These are phyloP conservation scores for Rhinatrema bivittatum DNA, from an alignment of 2,797 vertebrate species.

Conservation along the genomic window DNA sequence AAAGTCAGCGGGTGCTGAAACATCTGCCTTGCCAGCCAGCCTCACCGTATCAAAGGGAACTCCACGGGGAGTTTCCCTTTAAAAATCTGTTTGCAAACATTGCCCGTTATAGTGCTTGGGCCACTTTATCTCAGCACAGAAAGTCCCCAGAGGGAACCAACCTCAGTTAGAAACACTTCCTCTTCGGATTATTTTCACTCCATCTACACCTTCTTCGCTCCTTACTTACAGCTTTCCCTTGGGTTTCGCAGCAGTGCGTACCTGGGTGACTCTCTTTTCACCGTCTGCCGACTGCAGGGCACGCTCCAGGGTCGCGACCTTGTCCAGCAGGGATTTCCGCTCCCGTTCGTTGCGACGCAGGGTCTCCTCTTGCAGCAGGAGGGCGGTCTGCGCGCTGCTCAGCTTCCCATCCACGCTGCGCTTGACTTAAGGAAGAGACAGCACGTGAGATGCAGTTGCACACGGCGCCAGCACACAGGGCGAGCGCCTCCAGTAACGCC, in stretches of 20 bases:
- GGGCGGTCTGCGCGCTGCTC: constrained; percentile 59
- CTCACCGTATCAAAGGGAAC: no score
- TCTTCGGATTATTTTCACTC: fast-evolving
- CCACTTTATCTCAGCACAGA: no score
- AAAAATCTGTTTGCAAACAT: no score
- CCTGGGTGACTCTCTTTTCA: constrained; percentile 68
- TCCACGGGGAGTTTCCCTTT: no score
- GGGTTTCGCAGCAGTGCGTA: constrained; percentile 16
- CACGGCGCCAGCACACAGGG: background rate
- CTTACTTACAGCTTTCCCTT: no score
- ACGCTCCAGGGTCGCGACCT: constrained; percentile 67
- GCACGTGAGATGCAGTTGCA: background rate
- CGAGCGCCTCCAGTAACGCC: no score
- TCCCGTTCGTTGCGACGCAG: constrained; percentile 66
- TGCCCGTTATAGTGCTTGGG: no score
- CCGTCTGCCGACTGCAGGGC: constrained; percentile 50
- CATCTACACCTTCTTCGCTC: fast-evolving
- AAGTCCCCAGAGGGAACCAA: no score
- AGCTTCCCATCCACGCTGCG: constrained; percentile 57
- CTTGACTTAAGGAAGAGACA: constrained; percentile 44
- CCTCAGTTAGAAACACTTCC: fast-evolving
- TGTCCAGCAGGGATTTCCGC: constrained; percentile 57
- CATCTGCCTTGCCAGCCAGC: no score
- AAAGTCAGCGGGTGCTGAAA: no score
- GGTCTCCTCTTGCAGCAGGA: constrained; percentile 73